Evolutionary conservation across 2,888 invertebrate genomes (phyloP), one percentile per base, ranked within the genome.

Genomic region (Halocaridina rubra): DNA sequence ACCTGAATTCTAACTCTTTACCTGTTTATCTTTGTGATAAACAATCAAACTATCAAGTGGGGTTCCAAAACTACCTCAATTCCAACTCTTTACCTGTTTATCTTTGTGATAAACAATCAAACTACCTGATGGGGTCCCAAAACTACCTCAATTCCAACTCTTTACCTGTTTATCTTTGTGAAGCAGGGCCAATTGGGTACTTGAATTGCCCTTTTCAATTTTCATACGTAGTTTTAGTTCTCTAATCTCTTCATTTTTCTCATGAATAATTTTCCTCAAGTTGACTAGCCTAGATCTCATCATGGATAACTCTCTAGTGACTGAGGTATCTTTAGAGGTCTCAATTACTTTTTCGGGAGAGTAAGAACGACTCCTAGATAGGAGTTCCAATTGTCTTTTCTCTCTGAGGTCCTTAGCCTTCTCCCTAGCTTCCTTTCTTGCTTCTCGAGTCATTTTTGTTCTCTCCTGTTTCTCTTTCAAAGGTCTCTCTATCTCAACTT

Each of bases 221-320:
- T 87, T 84, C 69, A 87, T 46, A 16, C 81, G 59, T 7, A 67
- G 24, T 39, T 87, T 87, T 27, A 87, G 67, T 32, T 81, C 72
- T 8, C 76, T 46, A 19, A 87, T 87, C 67, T 87, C 80, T 59
- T 80, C 80, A 46, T 84, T 87, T 67, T 87, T 87, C n/a, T 77
- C 84, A 53, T 84, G 84, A 19, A 87, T 84, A 33, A 81, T 75
- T 59, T 87, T 84, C 53, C 84, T 64, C 67, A 87, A 29, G 32
- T 57, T 75, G 29, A 76, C 53, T 30, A 87, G 64, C n/a, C 81
- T 33, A 2, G 76, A 67, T 19, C 80, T 78, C 81, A 87, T 64
- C 13, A 81, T 27, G 10, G 33, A 29, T 24, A 86, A 59, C 16
- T 79, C 81, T 22, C 75, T 74, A 22, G 32, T 32, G 33, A 22